Conservation (phyloP, 2,797 vertebrate species). For the Erpetoichthys calabaricus region DNA sequence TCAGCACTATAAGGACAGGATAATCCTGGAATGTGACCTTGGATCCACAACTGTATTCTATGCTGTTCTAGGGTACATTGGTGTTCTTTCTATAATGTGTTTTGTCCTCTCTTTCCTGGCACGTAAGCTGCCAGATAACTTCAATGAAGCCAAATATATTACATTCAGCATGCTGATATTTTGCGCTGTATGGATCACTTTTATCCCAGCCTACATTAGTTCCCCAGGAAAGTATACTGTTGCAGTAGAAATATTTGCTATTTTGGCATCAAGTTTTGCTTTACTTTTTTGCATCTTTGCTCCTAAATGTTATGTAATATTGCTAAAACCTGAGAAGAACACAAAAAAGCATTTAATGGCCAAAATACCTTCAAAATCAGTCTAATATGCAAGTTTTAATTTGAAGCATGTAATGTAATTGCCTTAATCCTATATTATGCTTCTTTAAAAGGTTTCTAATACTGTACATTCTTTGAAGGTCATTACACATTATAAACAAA, state of each 20-base stretch:
- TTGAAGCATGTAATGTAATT: too few species aligned
- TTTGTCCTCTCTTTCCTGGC: constrained; percentile 31
- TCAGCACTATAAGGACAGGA: constrained; percentile 5
- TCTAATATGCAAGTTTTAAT: too few species aligned
- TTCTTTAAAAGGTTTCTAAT: too few species aligned
- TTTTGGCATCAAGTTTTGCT: constrained; percentile 30
- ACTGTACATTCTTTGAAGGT: too few species aligned
- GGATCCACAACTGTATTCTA: constrained; percentile 26
- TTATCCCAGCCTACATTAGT: constrained; percentile 33
- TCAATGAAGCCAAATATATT: constrained; percentile 36
- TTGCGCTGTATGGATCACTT: constrained; percentile 31
- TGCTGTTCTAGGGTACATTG: constrained; percentile 30
- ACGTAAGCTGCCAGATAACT: constrained; percentile 30
- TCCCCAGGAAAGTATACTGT: constrained; percentile 32
- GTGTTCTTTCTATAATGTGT: constrained; percentile 25
- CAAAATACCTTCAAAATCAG: too few species aligned
- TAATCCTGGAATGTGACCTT: constrained; percentile 19
- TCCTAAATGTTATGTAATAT: constrained; percentile 33
- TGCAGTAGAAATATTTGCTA: constrained; percentile 35
- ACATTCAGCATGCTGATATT: constrained; percentile 37
- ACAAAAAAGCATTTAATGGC: constrained; percentile 30
- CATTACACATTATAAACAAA: too few species aligned
- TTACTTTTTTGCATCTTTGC: constrained; percentile 32
- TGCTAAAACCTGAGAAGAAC: constrained; percentile 31
- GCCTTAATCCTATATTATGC: too few species aligned